Percentiles rank a stretch among this genome's conserved stretches.
Evolutionary conservation across 2,888 invertebrate genomes (phyloP).

Genomic region (Cyaniris semiargus): DNA sequence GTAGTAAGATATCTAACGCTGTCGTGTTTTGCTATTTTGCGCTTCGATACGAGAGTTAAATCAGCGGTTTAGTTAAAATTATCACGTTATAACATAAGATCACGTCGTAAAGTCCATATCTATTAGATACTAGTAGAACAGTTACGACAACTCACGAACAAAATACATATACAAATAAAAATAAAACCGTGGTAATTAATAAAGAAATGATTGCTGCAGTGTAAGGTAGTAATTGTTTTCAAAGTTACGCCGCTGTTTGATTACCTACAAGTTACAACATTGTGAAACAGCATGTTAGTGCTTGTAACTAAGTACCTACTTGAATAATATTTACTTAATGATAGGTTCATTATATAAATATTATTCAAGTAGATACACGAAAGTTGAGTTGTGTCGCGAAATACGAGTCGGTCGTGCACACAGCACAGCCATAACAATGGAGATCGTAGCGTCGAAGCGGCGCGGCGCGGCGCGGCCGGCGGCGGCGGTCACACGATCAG

Average conservation of each 20-base stretch:
- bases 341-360: not conserved
- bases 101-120: not conserved
- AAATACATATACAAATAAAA: not conserved
- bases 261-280: not conserved
- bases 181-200: not conserved
- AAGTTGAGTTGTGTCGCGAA: constrained; percentile 4
- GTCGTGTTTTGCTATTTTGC: not conserved
- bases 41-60: constrained; percentile 1
- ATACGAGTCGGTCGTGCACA: constrained; percentile 9
- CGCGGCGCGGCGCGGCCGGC: constrained; percentile 9
- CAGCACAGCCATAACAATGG: constrained; percentile 27
- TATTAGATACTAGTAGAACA: too few species aligned
- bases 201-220: not conserved
- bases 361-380: not conserved
- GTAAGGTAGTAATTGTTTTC: not conserved
- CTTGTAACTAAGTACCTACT: not conserved
- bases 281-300: not conserved
- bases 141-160: too few species aligned
- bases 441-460: constrained; percentile 25
- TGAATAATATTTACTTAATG: constrained; percentile 3
- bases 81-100: not conserved
- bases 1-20: not conserved
- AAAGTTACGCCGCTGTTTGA: not conserved
- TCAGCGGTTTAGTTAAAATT: not conserved
- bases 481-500: constrained; percentile 38